Evolutionary conservation across 2,113 vertebrate genomes (phyloP), one percentile per base, ranked within the genome.

Genomic region (Quiscalus mexicanus): DNA sequence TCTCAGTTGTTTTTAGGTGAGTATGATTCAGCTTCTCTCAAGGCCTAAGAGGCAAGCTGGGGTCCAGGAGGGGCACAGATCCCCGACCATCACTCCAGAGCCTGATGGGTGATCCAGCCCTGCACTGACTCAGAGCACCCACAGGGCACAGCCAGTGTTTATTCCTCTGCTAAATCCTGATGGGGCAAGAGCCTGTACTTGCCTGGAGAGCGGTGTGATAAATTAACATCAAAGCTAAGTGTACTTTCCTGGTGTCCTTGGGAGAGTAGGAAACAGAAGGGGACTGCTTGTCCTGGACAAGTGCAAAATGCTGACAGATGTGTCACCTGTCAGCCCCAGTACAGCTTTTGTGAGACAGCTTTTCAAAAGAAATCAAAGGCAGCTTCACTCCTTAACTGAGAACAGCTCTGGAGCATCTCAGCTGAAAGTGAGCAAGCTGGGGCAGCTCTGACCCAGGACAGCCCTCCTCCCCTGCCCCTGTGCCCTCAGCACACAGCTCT

Each of bases 211-310:
- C 0, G 0, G 52, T 11, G 55, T 79, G 90, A 94, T 87, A 90
- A 84, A 95, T 89, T n/a, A 94, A 90, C 9, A 0, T 75, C 92
- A 84, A 84, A 90, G 90, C 71, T 33, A 70, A 81, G 88, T 4
- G 79, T 53, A 74, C 88, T 76, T 89, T 71, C 25, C 60, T 44
- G 69, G 60, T 78, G 93, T 96, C 96, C 92, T 92, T 96, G 93
- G 73, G 69, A 89, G 44, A 84, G 73, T 18, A 87, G 69, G 88
- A 89, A 96, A 94, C 53, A 95, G 86, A 87, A 82, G 74, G 96
- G 90, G 65, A 96, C 95, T 93, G 96, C n/a, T 86, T 97, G 95
- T 95, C 88, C 88, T 68, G 3, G 47, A 77, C 73, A 93, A 90
- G 84, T 71, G 92, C 64, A 78, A 69, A 94, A 64, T 0, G 9